Conservation (phyloP, 2,797 vertebrate species). For the Sandelia bainsii region DNA sequence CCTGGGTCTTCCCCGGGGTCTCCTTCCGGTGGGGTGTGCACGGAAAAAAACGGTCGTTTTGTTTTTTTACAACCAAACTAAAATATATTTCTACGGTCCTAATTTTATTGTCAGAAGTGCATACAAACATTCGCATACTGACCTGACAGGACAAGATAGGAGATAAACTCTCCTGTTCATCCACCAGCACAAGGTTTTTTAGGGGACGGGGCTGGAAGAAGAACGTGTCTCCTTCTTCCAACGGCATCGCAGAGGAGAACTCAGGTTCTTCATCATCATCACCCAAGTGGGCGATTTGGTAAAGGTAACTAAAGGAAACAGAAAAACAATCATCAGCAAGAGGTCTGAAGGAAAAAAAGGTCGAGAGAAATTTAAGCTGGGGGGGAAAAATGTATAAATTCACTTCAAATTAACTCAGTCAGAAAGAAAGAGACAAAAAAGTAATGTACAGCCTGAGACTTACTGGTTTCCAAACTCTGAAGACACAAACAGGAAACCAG, state of each 20-base stretch:
- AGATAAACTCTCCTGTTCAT: conserved; percentile 96
- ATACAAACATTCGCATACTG: background rate
- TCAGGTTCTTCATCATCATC: conserved; percentile 98
- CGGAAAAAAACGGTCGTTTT: too few species aligned
- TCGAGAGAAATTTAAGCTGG: background rate
- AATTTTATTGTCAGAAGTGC: background rate
- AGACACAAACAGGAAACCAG: conserved; percentile 96
- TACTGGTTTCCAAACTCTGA: conserved; percentile 99
- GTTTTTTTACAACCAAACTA: too few species aligned
- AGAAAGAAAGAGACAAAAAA: background rate
- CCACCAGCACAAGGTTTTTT: conserved; percentile 97
- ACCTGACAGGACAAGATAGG: conserved; percentile 98
- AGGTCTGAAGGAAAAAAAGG: background rate
- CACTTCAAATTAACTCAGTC: background rate
- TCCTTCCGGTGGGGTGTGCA: too few species aligned
- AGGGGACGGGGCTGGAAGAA: conserved; percentile 98
- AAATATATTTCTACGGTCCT: too few species aligned
- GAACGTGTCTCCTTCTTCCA: conserved; percentile 98
- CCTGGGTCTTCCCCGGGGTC: too few species aligned
- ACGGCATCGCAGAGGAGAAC: conserved; percentile 98
- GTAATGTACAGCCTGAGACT: conserved; percentile 65
- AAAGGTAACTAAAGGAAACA: conserved; percentile 89
- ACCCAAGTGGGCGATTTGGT: conserved; percentile 98
- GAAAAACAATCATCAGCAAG: background rate
- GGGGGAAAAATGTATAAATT: background rate